phyloP scores from a whole-genome alignment of 2,888 invertebrate genomes.

The Catotricha subobsoleta region DNA sequence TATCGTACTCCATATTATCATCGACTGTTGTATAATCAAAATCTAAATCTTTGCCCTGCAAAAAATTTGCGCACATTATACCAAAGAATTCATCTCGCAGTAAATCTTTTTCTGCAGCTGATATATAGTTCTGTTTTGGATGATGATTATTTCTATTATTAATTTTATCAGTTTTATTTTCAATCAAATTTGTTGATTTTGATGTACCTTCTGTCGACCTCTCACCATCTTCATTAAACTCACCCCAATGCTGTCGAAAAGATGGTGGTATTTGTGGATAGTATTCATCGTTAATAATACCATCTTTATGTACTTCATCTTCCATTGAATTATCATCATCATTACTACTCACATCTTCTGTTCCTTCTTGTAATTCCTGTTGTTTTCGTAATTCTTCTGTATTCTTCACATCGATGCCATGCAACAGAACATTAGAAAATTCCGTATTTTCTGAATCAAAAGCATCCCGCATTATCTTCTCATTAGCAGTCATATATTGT shows the following conservation, averaged over 20 bases:
- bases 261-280: conserved; percentile 20
- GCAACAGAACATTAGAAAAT: conserved; percentile 60
- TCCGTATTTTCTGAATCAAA: conserved; percentile 32
- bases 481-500: conserved; percentile 60
- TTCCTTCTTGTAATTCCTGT: conserved; percentile 40
- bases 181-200: too few relatives aligned
- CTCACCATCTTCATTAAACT: conserved; percentile 30
- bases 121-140: conserved; percentile 30
- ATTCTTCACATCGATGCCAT: conserved; percentile 58
- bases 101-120: conserved; percentile 41
- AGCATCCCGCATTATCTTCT: conserved; percentile 45
- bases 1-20: conserved; percentile 62
- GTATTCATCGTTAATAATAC: conserved; percentile 19
- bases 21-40: conserved; percentile 74
- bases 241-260: conserved; percentile 35
- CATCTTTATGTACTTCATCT: conserved; percentile 2
- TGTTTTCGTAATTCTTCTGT: conserved; percentile 41
- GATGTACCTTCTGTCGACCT: background rate
- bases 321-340: conserved; percentile 15
- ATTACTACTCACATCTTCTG: conserved; percentile 24
- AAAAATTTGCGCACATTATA: conserved; percentile 68
- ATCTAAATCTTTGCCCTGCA: conserved; percentile 62
- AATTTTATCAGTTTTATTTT: too few relatives aligned
- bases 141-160: background rate
- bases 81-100: conserved; percentile 65